phyloP scores from a whole-genome alignment of 2,888 invertebrate genomes.

The Meandrusa payeni region DNA sequence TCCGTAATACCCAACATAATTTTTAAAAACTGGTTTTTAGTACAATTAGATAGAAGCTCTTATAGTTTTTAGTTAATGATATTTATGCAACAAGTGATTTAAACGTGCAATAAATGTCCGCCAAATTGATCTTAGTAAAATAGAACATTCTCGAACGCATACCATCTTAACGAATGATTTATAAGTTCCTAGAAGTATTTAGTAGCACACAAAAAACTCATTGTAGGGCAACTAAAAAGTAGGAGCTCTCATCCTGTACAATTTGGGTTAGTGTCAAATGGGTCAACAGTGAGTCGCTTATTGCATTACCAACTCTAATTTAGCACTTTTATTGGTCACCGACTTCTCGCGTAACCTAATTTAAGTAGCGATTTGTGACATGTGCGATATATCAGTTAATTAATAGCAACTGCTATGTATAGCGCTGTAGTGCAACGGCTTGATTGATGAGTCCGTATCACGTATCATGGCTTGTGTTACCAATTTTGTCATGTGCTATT shows the following conservation, averaged over 20 bases:
- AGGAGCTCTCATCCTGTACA: constrained; percentile 33
- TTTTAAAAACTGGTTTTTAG: too few species aligned
- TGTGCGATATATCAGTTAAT: constrained; percentile 14
- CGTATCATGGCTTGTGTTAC: too few species aligned
- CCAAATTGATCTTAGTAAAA: constrained; percentile 4
- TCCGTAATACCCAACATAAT: too few species aligned
- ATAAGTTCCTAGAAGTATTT: constrained; percentile 7
- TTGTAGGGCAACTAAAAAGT: constrained; percentile 27
- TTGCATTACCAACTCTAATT: constrained; percentile 29
- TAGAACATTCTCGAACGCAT: constrained; percentile 3
- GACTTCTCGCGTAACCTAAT: constrained; percentile 14
- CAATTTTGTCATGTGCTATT: constrained; percentile 5
- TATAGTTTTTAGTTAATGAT: background rate
- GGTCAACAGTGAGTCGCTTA: constrained; percentile 35
- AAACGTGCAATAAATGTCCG: constrained; percentile 8
- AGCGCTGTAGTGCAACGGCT: background rate
- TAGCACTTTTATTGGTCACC: constrained; percentile 26
- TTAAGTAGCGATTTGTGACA: constrained; percentile 4
- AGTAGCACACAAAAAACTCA: constrained; percentile 26
- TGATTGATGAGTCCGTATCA: too few species aligned
- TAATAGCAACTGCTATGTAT: constrained; percentile 17
- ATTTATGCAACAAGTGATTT: background rate
- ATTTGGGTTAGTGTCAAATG: constrained; percentile 53
- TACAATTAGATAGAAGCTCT: too few species aligned
- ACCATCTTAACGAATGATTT: constrained; percentile 13